Percentiles rank a stretch among this genome's conserved stretches.
phyloP scores from a whole-genome alignment of 2,113 vertebrate genomes.

The Leptobrachium ailaonicum region DNA sequence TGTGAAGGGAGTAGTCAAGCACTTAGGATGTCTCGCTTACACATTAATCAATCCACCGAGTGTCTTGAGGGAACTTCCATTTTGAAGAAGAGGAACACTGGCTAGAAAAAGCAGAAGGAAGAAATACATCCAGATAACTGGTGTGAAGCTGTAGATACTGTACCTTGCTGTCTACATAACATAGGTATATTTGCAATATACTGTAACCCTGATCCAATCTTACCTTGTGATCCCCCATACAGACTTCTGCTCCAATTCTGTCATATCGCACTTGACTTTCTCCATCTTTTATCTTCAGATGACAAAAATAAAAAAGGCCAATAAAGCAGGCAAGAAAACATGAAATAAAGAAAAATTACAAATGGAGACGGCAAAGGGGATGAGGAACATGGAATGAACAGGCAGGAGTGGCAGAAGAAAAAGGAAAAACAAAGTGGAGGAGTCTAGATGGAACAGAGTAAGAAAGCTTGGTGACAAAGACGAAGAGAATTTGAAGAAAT shows the following conservation, averaged over 20 bases:
- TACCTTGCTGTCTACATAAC: neutral
- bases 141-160: neutral
- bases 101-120: constrained; percentile 55
- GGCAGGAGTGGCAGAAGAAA: too few relatives aligned
- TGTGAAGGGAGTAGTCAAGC: neutral
- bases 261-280: constrained; percentile 64
- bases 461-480: too few relatives aligned
- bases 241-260: constrained; percentile 71
- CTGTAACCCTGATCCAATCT: neutral
- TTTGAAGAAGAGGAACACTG: constrained; percentile 73
- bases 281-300: constrained; percentile 57
- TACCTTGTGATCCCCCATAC: constrained; percentile 84
- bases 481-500: too few relatives aligned
- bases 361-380: too few relatives aligned
- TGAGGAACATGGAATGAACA: too few relatives aligned
- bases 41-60: constrained; percentile 1
- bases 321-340: neutral
- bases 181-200: too few relatives aligned
- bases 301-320: neutral
- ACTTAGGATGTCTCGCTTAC: neutral
- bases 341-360: neutral
- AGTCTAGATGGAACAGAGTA: too few relatives aligned
- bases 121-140: neutral
- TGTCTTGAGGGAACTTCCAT: constrained; percentile 57
- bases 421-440: too few relatives aligned